These are phyloP conservation scores for Cetoscarus ocellatus DNA, from an alignment of 2,797 vertebrate genomes.

Conservation along the genomic window DNA sequence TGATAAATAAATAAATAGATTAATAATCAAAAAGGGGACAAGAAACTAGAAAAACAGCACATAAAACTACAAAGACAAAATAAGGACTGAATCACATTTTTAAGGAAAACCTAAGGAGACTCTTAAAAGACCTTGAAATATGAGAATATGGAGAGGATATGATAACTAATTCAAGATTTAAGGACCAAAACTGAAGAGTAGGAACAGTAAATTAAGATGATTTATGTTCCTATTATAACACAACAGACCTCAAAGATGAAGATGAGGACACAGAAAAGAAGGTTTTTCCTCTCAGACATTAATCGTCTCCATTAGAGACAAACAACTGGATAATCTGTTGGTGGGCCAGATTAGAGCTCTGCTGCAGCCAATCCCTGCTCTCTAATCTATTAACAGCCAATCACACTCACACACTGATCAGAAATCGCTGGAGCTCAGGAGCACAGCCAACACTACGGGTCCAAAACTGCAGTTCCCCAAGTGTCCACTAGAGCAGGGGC, in stretches of 20 bases:
- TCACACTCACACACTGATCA: background rate
- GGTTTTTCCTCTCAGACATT: background rate
- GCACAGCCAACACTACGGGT: background rate
- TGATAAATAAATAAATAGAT: too few species aligned
- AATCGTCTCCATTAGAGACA: slow-evolving; percentile 21
- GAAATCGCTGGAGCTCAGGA: background rate
- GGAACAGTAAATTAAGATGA: background rate
- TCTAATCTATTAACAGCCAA: slow-evolving; percentile 23
- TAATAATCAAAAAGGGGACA: too few species aligned
- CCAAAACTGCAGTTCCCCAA: background rate
- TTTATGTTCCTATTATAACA: too few species aligned
- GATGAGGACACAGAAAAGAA: background rate
- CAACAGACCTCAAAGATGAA: too few species aligned
- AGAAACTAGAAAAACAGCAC: too few species aligned
- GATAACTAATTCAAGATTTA: too few species aligned
- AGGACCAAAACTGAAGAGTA: too few species aligned
- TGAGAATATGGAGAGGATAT: too few species aligned
- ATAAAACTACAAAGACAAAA: too few species aligned
- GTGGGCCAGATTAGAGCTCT: slow-evolving; percentile 46
- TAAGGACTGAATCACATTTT: too few species aligned
- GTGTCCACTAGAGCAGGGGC: background rate
- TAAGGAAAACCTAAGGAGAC: too few species aligned
- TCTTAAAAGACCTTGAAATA: too few species aligned
- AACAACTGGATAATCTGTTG: slow-evolving; percentile 47
- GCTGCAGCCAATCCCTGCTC: slow-evolving; percentile 25